Evolutionary conservation across 1,140 invertebrate species (phyloP), one percentile per base, ranked within the genome.

Genomic region (Pseudomyrmex concolor): DNA sequence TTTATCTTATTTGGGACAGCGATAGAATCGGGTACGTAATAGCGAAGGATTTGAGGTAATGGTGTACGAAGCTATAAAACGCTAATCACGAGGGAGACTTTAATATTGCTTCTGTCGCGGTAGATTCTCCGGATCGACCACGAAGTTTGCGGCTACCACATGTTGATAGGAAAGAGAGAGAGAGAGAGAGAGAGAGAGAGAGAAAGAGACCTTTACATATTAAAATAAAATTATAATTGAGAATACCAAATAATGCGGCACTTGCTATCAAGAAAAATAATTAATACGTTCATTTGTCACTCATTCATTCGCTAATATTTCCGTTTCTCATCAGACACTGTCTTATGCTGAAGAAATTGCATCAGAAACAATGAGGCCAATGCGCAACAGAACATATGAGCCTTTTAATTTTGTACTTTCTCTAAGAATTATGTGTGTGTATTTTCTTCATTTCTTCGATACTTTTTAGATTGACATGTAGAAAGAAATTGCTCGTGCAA

Each of bases 201-300:
- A 34, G 5, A 34, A 5, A 34, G 34, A 34, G 34, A n/a, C 19
- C 12, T 51, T 48, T 15, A 59, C 17, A 25, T 80, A 80, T 71
- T 55, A 43, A 80, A 59, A 70, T 43, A 43, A 78, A 71, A 71
- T 15, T 80, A 77, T 77, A 80, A 80, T 80, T 71, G 66, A 51
- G n/a, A 80, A 80, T 59, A 54, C 43, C 54, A 66, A 80, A 70
- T 59, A 64, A 80, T 68, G 74, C 19, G 34, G 76, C 76, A 12
- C 10, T 78, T 57, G 68, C 70, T 71, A 60, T 80, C 19, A 54
- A 78, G 66, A 70, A 71, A 80, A 80, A 70, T 80, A 80, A 80
- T 71, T 80, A 71, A 80, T 80, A 80, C 76, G 66, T 71, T 70
- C 66, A 70, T 80, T 80, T 71, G 54, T 71, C 54, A 54, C 43